Conservation (phyloP, 2,888 invertebrate genomes). For the Tuta absoluta region DNA sequence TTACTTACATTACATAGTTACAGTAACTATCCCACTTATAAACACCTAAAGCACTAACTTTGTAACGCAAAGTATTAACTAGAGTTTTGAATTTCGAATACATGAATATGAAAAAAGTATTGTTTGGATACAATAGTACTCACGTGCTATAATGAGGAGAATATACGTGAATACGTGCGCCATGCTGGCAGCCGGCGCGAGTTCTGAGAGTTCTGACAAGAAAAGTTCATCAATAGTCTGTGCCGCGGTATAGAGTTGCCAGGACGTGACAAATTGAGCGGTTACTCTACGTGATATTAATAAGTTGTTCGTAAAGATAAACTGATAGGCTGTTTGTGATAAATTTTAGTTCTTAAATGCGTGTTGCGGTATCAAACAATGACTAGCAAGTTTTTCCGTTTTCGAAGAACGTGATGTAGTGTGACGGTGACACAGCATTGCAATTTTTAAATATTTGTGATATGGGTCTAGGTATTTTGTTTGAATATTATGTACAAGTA, state of each 20-base stretch:
- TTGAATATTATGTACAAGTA: no score
- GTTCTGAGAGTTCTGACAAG: neutral
- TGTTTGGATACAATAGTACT: conserved; percentile 44
- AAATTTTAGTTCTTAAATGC: no score
- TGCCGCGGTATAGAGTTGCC: neutral
- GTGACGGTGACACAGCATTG: no score
- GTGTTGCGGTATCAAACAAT: no score
- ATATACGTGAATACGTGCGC: conserved; percentile 50
- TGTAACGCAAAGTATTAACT: neutral
- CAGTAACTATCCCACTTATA: conserved; percentile 4
- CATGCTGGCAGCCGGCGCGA: conserved; percentile 55
- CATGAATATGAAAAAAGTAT: no score
- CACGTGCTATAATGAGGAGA: conserved; percentile 72
- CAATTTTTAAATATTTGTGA: no score
- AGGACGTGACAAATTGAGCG: neutral
- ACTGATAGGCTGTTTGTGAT: no score
- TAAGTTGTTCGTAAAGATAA: no score
- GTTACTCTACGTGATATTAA: neutral
- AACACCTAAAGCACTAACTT: neutral
- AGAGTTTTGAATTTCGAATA: neutral
- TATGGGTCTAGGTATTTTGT: no score
- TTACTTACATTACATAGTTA: neutral
- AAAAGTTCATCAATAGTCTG: neutral
- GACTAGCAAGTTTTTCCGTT: no score
- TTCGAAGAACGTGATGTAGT: no score